Percentiles rank a stretch among this genome's conserved stretches.
These are phyloP conservation scores for Mylabris phalerata DNA, from an alignment of 1,140 invertebrate genomes.

Conservation along the genomic window DNA sequence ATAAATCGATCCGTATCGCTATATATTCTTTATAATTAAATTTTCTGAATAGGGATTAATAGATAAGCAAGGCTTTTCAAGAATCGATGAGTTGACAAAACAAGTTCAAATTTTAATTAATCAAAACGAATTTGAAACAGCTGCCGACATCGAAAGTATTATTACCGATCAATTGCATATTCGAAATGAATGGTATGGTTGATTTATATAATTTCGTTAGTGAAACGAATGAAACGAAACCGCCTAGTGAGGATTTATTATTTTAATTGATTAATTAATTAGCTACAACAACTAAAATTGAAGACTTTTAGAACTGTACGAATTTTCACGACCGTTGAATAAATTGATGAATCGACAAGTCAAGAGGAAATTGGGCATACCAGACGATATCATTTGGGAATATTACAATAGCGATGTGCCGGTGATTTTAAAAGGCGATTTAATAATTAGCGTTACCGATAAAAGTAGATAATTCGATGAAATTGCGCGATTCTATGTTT, in stretches of 20 bases:
- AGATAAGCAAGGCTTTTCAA: conserved; percentile 37
- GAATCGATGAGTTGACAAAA: conserved; percentile 32
- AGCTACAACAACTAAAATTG: not conserved
- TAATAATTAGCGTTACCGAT: conserved; percentile 52
- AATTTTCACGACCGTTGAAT: conserved; percentile 21
- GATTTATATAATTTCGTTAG: conserved; percentile 58
- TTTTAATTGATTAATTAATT: too few relatives aligned
- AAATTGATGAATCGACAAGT: conserved; percentile 50
- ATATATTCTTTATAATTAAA: conserved; percentile 16
- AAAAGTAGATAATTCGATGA: conserved; percentile 26
- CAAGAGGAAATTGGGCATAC: conserved; percentile 44
- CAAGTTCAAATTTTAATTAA: conserved; percentile 35
- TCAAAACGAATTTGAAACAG: conserved; percentile 40
- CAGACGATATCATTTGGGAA: conserved; percentile 46
- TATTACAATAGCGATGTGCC: conserved; percentile 48
- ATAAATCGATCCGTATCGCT: conserved; percentile 3
- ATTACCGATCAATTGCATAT: conserved; percentile 43
- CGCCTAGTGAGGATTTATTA: conserved; percentile 20
- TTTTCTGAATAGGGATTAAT: conserved; percentile 41
- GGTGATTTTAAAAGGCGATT: conserved; percentile 45
- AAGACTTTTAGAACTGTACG: conserved; percentile 5
- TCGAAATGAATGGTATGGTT: conserved; percentile 44
- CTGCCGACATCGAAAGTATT: conserved; percentile 46
- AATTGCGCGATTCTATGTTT: not conserved
- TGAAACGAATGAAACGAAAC: conserved; percentile 23